Base-by-base conservation (phyloP, 1,140 invertebrate species). In the Dryas iulia region DNA sequence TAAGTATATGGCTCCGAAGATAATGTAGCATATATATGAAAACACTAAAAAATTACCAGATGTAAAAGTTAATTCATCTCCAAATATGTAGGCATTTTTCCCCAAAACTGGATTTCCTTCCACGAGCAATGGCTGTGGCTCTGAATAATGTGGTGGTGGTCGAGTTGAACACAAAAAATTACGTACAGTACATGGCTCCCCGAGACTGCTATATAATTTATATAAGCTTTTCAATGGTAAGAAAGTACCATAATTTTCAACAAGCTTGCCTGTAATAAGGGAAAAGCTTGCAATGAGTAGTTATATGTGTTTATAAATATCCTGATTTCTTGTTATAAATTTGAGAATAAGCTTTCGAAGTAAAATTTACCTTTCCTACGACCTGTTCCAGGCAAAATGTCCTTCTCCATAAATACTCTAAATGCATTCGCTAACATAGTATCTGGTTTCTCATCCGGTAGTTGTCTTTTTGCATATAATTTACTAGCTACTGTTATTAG, bases 141-240 rank as follows among this genome's bases (percentile, higher is more conserved):
- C 14, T 3, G 66, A n/a, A 11, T 65, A 70, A 58, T 90, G 85
- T 14, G 79, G 72, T 1, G 79, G 63, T 6, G 68, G 59, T 10
- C 79, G 78, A 24, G 83, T 71, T 2, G 82, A 80, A 57, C 79
- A 74, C 7, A 94, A 61, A 61, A 93, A 92, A 18, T 79, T 66
- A 54, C 86, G 81, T 12, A 91, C 84, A 0, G 92, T 89, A 63
- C 90, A 89, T 2, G 93, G 92, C 65, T 93, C 91, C 23, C 92
- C 93, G 33, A 94, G 70, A 54, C 61, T 76, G 62, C 79, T 71
- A 78, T 93, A 94, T 23, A 94, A 73, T 11, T 82, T 66, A 72
- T 94, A 94, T 3, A 93, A 69, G 2, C 73, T 75, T 71, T 88
- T 83, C 12, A 94, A 79, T 2, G 94, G 93, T 3, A 93, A 65